These are phyloP conservation scores for Oscheius sp. DNA, from an alignment of 1,140 invertebrate species.

Conservation along the genomic window DNA sequence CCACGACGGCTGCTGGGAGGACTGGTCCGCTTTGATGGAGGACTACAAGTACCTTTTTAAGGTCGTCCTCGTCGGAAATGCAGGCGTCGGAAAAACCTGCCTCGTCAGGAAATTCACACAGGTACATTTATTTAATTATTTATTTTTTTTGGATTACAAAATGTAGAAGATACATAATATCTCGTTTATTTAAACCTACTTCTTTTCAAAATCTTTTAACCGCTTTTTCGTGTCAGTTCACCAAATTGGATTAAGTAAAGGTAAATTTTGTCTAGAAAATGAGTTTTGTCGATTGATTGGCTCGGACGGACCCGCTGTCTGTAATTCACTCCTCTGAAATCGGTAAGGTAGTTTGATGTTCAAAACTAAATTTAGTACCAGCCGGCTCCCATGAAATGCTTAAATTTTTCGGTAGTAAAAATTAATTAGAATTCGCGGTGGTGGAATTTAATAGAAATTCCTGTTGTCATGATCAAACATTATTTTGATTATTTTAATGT, in stretches of 20 bases:
- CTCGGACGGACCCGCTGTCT: too few species aligned
- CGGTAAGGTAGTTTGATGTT: too few species aligned
- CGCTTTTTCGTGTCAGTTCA: not conserved
- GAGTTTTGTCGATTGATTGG: too few species aligned
- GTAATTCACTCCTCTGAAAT: too few species aligned
- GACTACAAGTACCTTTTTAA: constrained; percentile 62
- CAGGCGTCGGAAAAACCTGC: constrained; percentile 75
- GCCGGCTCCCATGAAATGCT: not conserved
- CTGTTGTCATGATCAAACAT: not conserved
- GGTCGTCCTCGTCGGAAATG: constrained; percentile 58
- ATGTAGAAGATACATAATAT: not conserved
- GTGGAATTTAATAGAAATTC: not conserved
- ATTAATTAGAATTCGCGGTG: not conserved
- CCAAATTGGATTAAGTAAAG: not conserved
- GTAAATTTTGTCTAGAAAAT: not conserved
- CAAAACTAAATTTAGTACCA: too few species aligned
- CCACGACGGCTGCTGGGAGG: too few species aligned
- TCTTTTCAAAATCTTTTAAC: not conserved
- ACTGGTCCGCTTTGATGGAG: too few species aligned
- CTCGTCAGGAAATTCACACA: constrained; percentile 64
- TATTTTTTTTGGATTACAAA: not conserved
- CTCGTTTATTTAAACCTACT: constrained; percentile 9
- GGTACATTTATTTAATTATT: constrained; percentile 30
- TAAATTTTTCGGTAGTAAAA: not conserved
- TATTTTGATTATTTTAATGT: not conserved